Conservation (phyloP, 2,113 vertebrate genomes). For the Alethe diademata region DNA sequence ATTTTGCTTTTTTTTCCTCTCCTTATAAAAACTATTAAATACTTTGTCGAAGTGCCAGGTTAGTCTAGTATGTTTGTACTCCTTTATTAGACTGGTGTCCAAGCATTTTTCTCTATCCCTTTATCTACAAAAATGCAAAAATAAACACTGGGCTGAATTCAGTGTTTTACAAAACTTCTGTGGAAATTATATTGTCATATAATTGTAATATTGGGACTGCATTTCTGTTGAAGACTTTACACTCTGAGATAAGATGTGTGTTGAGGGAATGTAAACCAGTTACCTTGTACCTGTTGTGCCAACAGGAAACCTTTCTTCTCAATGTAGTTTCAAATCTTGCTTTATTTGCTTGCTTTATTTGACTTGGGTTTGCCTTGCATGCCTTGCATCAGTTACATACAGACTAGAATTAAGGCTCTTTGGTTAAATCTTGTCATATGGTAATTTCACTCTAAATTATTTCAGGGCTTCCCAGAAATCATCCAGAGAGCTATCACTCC, state of each 20-base stretch:
- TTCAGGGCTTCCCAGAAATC: conserved; percentile 81
- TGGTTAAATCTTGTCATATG: not conserved
- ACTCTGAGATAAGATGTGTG: not conserved
- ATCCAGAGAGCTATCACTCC: conserved; percentile 85
- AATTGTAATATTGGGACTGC: not conserved
- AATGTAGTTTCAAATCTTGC: not conserved
- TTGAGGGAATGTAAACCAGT: not conserved
- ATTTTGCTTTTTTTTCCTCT: not conserved
- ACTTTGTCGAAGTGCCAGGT: not conserved
- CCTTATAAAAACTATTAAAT: not conserved
- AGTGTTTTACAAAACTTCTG: not conserved
- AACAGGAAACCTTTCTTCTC: not conserved
- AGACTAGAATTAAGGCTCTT: not conserved
- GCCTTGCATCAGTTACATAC: not conserved
- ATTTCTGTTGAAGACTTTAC: not conserved
- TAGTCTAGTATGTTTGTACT: not conserved
- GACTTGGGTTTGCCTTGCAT: not conserved
- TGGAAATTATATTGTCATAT: not conserved
- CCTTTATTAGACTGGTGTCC: not conserved
- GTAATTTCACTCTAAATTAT: conserved; percentile 13
- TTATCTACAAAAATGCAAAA: not conserved
- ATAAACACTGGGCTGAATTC: not conserved
- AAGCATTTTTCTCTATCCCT: not conserved
- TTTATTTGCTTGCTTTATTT: not conserved
- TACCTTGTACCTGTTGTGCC: not conserved